Conservation (phyloP, 2,888 invertebrate genomes). For the Cephonodes hylas region DNA sequence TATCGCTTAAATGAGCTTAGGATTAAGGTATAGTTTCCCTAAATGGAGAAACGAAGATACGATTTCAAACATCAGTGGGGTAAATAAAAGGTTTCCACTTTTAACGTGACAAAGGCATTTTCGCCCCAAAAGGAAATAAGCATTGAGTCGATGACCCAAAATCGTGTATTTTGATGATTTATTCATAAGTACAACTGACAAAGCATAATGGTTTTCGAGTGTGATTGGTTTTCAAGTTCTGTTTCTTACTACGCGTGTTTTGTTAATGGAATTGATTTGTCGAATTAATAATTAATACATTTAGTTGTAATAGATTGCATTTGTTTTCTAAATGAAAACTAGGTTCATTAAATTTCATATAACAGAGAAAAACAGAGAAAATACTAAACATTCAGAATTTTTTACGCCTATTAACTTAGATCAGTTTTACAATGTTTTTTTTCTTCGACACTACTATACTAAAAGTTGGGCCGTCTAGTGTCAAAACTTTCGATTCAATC, state of each 20-base stretch:
- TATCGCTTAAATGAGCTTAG: neutral
- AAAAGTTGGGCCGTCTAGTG: too few relatives aligned
- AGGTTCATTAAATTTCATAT: too few relatives aligned
- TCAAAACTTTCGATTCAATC: too few relatives aligned
- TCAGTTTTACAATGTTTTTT: too few relatives aligned
- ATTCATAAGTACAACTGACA: neutral
- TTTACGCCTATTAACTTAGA: too few relatives aligned
- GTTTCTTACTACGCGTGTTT: neutral
- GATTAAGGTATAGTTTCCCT: neutral
- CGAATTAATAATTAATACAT: neutral
- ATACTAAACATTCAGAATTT: too few relatives aligned
- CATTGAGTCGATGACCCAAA: slow-evolving; percentile 11
- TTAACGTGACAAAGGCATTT: slow-evolving; percentile 18
- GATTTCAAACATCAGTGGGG: neutral
- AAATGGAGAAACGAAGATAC: neutral
- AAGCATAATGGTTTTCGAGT: neutral
- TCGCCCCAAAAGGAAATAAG: slow-evolving; percentile 16
- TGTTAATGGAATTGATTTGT: neutral
- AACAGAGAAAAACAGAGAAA: too few relatives aligned
- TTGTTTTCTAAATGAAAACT: too few relatives aligned
- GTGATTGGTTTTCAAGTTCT: neutral
- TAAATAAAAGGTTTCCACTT: slow-evolving; percentile 14
- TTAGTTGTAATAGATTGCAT: too few relatives aligned
- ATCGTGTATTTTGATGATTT: slow-evolving; percentile 2
- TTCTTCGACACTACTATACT: too few relatives aligned